Evolutionary conservation across 2,113 vertebrate genomes (phyloP).

Genomic region (Oenanthe melanoleuca): DNA sequence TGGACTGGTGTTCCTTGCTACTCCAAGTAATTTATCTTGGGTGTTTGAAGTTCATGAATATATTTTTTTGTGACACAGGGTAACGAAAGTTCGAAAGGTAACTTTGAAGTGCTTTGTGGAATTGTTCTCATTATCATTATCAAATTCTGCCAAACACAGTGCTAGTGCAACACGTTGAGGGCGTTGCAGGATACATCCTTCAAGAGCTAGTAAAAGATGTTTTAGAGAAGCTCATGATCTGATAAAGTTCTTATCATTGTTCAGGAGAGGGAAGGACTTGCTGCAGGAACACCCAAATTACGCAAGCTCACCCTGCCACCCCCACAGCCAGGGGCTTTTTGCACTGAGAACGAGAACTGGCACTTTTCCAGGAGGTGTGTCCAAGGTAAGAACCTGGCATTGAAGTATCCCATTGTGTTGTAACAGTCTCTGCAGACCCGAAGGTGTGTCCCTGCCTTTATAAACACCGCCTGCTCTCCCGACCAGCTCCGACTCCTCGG

Average conservation of each 20-base stretch:
- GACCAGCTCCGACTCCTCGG: neutral
- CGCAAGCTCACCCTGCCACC: neutral
- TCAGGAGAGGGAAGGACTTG: neutral
- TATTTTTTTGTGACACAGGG: neutral
- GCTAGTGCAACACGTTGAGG: neutral
- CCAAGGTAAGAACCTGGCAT: neutral
- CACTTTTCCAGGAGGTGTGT: constrained; percentile 64
- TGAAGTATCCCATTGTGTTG: constrained; percentile 51
- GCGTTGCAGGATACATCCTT: neutral
- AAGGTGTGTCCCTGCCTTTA: constrained; percentile 78
- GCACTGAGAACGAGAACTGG: constrained; percentile 6
- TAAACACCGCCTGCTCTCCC: constrained; percentile 62
- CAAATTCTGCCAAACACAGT: neutral
- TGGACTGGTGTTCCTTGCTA: neutral
- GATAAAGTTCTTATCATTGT: neutral
- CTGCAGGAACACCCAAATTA: neutral
- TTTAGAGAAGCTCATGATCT: neutral
- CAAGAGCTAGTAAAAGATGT: neutral
- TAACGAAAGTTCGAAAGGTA: rapidly evolving
- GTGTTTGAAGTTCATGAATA: neutral
- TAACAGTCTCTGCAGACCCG: constrained; percentile 35
- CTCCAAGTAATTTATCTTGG: neutral
- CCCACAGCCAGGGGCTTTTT: neutral
- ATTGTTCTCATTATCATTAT: neutral
- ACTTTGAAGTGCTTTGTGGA: neutral